Evolutionary conservation across 2,888 invertebrate species (phyloP).

Genomic region (Prosapia bicincta): DNA sequence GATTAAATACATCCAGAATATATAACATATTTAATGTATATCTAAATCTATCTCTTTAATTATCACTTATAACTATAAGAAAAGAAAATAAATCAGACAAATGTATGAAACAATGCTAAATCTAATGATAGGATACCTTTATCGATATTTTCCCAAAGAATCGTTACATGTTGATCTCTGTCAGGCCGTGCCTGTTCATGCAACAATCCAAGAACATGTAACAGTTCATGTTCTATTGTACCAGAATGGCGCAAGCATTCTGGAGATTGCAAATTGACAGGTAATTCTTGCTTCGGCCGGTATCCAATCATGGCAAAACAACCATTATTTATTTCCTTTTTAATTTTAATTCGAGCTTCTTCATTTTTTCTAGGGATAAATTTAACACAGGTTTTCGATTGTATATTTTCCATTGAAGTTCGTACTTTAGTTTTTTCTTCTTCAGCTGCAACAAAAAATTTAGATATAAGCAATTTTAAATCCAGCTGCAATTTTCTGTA

Average conservation of each 20-base stretch:
- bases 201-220: conserved; percentile 41
- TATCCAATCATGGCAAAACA: conserved; percentile 41
- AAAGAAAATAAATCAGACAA: too few species aligned
- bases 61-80: too few species aligned
- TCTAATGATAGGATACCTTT: too few species aligned
- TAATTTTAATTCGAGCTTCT: conserved; percentile 25
- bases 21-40: too few species aligned
- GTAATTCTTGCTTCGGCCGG: conserved; percentile 32
- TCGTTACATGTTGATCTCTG: conserved; percentile 40
- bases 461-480: too few species aligned
- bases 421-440: conserved; percentile 36
- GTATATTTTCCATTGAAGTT: conserved; percentile 38
- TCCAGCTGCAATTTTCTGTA: too few species aligned
- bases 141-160: conserved; percentile 42
- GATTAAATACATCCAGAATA: too few species aligned
- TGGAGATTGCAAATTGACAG: conserved; percentile 39
- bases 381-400: conserved; percentile 39
- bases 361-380: conserved; percentile 33
- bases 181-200: conserved; percentile 42
- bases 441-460: conserved; percentile 34
- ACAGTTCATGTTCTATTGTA: conserved; percentile 41
- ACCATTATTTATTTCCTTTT: conserved; percentile 32
- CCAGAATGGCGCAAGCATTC: conserved; percentile 38
- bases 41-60: too few species aligned
- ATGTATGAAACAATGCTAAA: too few species aligned